Evolutionary conservation across 1,140 invertebrate species (phyloP), one percentile per base, ranked within the genome.

Genomic region (Trialeurodes vaporariorum): DNA sequence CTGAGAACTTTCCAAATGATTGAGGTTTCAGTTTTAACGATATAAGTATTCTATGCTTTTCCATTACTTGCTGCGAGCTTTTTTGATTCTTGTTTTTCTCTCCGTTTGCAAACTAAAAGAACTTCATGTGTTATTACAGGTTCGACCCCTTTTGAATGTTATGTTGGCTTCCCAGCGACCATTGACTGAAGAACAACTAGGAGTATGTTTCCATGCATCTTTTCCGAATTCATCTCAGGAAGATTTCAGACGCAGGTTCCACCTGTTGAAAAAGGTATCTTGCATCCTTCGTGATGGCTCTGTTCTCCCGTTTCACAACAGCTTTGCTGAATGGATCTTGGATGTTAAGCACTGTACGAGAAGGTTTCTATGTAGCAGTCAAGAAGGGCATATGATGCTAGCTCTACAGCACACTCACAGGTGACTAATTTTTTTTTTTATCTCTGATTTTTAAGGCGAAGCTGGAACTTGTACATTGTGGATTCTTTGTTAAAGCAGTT

Each of bases 341-440:
- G 94, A 98, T 79, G 94, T 97, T 0, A 98, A 98, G 79, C 94
- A 97, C 74, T 96, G 94, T 76, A 97, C 94, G 13, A 90, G 93
- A 71, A 93, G 94, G 73, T 98, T 94, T 77, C 80, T 97, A 59
- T 96, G 94, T 76, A 87, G 88, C 68, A 88, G 91, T 0, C 81
- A 84, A 49, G 90, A 93, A 74, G 94, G 94, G 0, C 94, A 97
- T 76, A 88, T 88, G 1, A 92, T 94, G 81, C 82, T 96, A 25
- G 90, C 92, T 9, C 88, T 94, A 84, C 86, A 90, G 74, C 91
- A 92, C 71, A 87, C 91, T 1, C 76, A 87, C 0, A 80, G 81
- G 27, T 73, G 63, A 49, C 5, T n/a, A n/a, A n/a, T n/a, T n/a
- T n/a, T n/a, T n/a, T n/a, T n/a, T n/a, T n/a, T n/a, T n/a, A n/a